These are phyloP conservation scores for Suncus etruscus DNA, from an alignment of 2,113 vertebrate genomes.

Conservation along the genomic window DNA sequence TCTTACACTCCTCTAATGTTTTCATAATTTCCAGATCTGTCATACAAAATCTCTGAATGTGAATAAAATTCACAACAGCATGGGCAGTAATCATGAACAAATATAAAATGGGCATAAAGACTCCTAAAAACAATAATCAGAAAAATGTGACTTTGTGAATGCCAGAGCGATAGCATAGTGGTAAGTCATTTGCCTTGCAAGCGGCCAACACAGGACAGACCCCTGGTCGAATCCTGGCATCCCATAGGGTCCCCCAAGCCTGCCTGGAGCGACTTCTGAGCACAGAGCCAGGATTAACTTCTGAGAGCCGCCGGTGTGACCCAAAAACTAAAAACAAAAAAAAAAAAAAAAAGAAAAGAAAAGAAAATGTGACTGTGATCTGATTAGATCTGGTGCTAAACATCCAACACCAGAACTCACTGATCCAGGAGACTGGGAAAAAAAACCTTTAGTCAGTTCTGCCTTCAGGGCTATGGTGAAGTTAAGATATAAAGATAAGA, in stretches of 20 bases:
- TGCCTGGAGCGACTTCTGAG: too few species aligned
- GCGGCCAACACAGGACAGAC: too few species aligned
- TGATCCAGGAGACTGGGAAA: neutral
- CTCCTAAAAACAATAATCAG: neutral
- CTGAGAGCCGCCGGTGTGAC: too few species aligned
- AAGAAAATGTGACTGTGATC: neutral
- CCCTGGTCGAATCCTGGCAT: too few species aligned
- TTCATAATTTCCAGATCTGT: too few species aligned
- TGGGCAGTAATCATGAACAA: neutral
- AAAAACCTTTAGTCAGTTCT: neutral
- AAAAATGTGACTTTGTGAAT: neutral
- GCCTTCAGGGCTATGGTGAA: neutral
- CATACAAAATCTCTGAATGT: neutral
- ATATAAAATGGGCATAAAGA: conserved; percentile 8
- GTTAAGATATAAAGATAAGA: neutral
- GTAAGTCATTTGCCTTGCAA: too few species aligned
- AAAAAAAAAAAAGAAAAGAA: too few species aligned
- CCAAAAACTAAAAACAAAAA: too few species aligned
- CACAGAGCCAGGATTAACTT: too few species aligned
- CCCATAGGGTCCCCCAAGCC: too few species aligned
- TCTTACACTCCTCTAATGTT: too few species aligned
- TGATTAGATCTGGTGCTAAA: neutral
- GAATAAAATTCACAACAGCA: conserved; percentile 22
- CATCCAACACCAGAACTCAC: neutral
- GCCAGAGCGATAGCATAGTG: too few species aligned